phyloP scores from a whole-genome alignment of 2,797 vertebrate species.

The Sebastes nivosus region DNA sequence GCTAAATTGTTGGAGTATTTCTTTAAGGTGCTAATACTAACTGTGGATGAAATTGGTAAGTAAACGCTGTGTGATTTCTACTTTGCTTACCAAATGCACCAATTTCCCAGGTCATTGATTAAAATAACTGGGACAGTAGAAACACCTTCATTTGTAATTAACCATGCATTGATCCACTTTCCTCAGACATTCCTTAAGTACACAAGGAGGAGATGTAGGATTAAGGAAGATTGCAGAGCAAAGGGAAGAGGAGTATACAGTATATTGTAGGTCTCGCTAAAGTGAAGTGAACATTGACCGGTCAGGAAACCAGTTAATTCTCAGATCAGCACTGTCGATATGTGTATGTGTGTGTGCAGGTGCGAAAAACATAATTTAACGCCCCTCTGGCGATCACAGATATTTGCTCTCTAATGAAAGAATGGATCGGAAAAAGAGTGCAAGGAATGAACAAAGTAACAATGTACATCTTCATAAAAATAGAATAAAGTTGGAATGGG shows the following conservation, averaged over 20 bases:
- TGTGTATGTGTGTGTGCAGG: background rate
- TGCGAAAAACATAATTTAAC: background rate
- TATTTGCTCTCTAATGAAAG: background rate
- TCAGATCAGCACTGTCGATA: background rate
- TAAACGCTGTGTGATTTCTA: background rate
- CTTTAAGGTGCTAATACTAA: background rate
- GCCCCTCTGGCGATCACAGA: background rate
- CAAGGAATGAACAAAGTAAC: background rate
- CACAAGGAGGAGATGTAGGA: background rate
- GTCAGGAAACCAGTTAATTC: slow-evolving; percentile 23
- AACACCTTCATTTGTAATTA: slow-evolving; percentile 11
- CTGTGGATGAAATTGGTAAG: background rate
- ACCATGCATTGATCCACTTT: slow-evolving; percentile 2
- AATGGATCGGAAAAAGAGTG: background rate
- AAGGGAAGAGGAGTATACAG: background rate
- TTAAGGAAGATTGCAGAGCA: background rate
- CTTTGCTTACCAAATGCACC: background rate
- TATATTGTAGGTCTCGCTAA: background rate
- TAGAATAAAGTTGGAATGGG: background rate
- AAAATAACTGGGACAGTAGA: background rate
- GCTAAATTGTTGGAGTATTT: background rate
- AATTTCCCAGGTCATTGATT: background rate
- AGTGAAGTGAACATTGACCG: slow-evolving; percentile 23
- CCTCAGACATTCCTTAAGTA: background rate
- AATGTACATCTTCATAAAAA: background rate